Base-by-base conservation (phyloP, 1,140 invertebrate species). In the Drosophila ananassae region DNA sequence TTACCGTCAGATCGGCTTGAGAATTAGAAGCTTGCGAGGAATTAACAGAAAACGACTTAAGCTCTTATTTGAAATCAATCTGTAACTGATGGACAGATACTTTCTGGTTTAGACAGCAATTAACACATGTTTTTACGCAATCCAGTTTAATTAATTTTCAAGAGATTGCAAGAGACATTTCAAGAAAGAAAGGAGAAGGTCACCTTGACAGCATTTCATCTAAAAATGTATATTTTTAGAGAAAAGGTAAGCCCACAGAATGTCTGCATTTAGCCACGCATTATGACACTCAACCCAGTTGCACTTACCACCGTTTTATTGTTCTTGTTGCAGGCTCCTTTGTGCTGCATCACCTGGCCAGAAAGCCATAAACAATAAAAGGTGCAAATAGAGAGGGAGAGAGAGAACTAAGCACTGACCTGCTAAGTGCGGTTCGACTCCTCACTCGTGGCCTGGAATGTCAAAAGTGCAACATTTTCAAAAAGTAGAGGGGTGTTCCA, bases 221-320 rank as follows among this genome's bases (percentile, higher is more conserved):
- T 28, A 52, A 75, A 37, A 62, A 51, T 17, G 58, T 73, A 34
- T 50, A 66, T 24, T 73, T 53, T 12, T 21, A 2, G 7, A 50
- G 7, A 50, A 62, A 63, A 52, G 46, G 47, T 66, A 71, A 76
- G 60, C 52, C 34, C 52, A 57, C 64, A 77, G 82, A 85, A 81
- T 82, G 81, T 72, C 74, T 81, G 60, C 69, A 77, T 87, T 85
- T 72, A 67, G 72, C 63, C 73, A 64, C 78, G 64, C 78, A 87
- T 85, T 85, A 75, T 75, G 73, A 78, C 73, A 57, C 82, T 85
- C 71, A 85, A 82, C 83, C 83, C 64, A 85, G 69, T 77, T 81
- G 46, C 73, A 57, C 78, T 73, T 55, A 37, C 25, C 44, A 34
- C 51, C 22, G 61, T 74, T 67, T 53, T 46, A 17, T 58, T 58